phyloP scores from a whole-genome alignment of 2,797 vertebrate species.

The Podarcis siculus region DNA sequence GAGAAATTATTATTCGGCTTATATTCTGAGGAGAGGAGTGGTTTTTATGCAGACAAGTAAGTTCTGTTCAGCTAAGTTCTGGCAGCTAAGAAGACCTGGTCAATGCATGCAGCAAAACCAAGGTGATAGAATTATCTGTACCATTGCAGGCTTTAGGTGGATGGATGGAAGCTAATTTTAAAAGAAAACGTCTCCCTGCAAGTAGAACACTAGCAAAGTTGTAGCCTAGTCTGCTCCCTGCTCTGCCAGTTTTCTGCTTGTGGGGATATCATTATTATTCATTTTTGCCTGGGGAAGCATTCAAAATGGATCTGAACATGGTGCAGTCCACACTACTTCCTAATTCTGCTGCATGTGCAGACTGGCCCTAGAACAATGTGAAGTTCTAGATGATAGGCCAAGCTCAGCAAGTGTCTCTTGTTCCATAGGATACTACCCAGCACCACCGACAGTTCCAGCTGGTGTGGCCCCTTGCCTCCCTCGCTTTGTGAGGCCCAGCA shows the following conservation, averaged over 20 bases:
- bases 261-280: too few species aligned
- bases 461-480: slow-evolving; percentile 84
- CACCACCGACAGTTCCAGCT: slow-evolving; percentile 83
- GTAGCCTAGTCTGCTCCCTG: neutral
- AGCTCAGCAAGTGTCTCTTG: slow-evolving; percentile 64
- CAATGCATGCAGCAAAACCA: neutral
- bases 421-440: slow-evolving; percentile 87
- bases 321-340: neutral
- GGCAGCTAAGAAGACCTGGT: neutral
- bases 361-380: slow-evolving; percentile 31
- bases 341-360: neutral
- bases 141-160: neutral
- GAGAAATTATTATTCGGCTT: neutral
- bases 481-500: slow-evolving; percentile 90
- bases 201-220: neutral
- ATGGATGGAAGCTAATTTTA: neutral
- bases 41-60: too few species aligned
- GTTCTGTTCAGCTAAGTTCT: neutral
- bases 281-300: neutral
- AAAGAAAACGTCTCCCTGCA: neutral
- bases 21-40: neutral
- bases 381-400: slow-evolving; percentile 53
- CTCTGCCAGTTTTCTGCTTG: neutral
- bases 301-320: neutral
- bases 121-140: neutral